A percentile compares a stretch with the other conserved stretches of the same genome.
Conservation (phyloP, 2,888 invertebrate genomes). For the Chesias legatella region DNA sequence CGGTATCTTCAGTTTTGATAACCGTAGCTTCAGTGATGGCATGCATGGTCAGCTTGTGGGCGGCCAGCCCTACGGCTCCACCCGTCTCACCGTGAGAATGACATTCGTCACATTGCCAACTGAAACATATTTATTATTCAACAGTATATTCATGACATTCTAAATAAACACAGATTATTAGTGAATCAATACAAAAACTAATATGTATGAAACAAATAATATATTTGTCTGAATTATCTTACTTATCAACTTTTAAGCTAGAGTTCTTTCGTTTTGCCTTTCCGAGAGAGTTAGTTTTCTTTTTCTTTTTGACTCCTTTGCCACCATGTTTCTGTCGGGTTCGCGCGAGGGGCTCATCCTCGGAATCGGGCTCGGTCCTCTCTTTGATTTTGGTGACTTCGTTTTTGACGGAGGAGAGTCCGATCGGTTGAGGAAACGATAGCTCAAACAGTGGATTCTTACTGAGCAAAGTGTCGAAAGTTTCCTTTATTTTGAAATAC, state of each 20-base stretch:
- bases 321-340: conserved; percentile 51
- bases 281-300: conserved; percentile 37
- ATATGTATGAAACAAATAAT: too few relatives aligned
- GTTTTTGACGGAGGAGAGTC: conserved; percentile 38
- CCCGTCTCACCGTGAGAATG: conserved; percentile 39
- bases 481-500: conserved; percentile 57
- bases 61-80: conserved; percentile 41
- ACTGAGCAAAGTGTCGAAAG: conserved; percentile 60
- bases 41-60: conserved; percentile 51
- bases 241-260: conserved; percentile 10
- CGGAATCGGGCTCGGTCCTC: conserved; percentile 41
- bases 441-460: conserved; percentile 61
- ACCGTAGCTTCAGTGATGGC: conserved; percentile 27
- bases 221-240: background rate
- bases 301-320: conserved; percentile 57
- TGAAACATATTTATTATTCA: conserved; percentile 26
- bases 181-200: too few relatives aligned
- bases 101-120: conserved; percentile 60
- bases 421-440: conserved; percentile 29
- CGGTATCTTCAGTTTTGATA: conserved; percentile 45
- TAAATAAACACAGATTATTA: too few relatives aligned
- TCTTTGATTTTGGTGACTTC: conserved; percentile 35
- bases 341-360: conserved; percentile 63
- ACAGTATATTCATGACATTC: conserved; percentile 13
- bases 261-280: conserved; percentile 36